phyloP scores from a whole-genome alignment of 2,113 vertebrate species.

The Dasyurus viverrinus region DNA sequence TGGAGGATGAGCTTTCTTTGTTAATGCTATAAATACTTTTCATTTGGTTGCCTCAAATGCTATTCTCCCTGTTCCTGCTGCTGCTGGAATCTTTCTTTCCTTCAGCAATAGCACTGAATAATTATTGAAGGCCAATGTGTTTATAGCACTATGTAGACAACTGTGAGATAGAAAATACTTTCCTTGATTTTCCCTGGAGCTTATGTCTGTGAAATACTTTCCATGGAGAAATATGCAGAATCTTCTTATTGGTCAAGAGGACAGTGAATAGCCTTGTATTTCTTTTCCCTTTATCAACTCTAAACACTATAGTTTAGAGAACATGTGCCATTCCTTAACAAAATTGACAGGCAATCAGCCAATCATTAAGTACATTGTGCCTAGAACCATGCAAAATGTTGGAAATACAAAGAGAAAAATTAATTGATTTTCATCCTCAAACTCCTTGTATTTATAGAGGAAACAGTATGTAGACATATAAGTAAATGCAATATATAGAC shows the following conservation, averaged over 20 bases:
- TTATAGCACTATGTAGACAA: background rate
- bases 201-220: background rate
- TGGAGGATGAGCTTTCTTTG: background rate
- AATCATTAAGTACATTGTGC: background rate
- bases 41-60: background rate
- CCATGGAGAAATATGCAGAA: background rate
- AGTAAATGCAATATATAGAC: background rate
- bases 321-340: background rate
- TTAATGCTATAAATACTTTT: background rate
- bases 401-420: background rate
- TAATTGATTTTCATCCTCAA: background rate
- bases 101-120: background rate
- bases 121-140: background rate
- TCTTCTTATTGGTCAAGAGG: background rate
- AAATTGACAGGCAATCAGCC: background rate
- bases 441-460: background rate
- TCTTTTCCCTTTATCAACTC: background rate
- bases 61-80: background rate
- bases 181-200: background rate
- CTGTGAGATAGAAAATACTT: background rate
- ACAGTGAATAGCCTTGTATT: background rate
- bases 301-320: background rate
- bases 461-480: background rate
- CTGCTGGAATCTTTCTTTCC: background rate
- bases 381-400: background rate